Conservation (phyloP, 2,888 invertebrate genomes). For the Villa cingulata region DNA sequence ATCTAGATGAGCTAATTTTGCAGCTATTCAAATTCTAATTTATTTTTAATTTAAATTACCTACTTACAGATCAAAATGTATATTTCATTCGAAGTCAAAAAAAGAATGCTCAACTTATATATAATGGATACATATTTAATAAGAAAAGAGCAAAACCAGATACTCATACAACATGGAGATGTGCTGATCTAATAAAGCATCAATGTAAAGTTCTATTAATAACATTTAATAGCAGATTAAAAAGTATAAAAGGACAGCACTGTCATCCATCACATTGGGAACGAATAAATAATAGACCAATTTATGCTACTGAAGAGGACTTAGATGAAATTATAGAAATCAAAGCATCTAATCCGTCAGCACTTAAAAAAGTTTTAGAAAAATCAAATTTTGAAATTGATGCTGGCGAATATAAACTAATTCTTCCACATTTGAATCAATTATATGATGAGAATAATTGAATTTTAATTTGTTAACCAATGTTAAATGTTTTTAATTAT, state of each 20-base stretch:
- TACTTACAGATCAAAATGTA: constrained; percentile 8
- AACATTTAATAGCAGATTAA: constrained; percentile 12
- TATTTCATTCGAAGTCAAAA: constrained; percentile 21
- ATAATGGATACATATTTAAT: constrained; percentile 19
- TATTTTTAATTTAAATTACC: too few species aligned
- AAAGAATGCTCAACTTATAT: constrained; percentile 21
- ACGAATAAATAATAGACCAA: constrained; percentile 9
- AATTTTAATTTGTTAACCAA: too few species aligned
- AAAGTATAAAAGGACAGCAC: constrained; percentile 11
- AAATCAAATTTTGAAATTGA: constrained; percentile 5
- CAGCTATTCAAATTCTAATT: too few species aligned
- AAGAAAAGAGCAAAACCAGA: constrained; percentile 15
- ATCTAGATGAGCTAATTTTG: too few species aligned
- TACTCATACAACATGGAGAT: constrained; percentile 17
- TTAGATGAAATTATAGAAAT: constrained; percentile 14
- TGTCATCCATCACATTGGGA: constrained; percentile 14
- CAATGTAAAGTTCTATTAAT: constrained; percentile 16
- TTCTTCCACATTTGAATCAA: constrained; percentile 1
- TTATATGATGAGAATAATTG: too few species aligned
- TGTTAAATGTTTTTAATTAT: too few species aligned
- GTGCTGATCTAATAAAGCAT: constrained; percentile 14
- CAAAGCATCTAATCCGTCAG: background rate
- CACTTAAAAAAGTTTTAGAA: constrained; percentile 4
- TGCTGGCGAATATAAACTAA: constrained; percentile 6
- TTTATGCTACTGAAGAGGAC: constrained; percentile 13